These are phyloP conservation scores for Gorsachius goisagi DNA, from an alignment of 2,113 vertebrate species.

Conservation along the genomic window DNA sequence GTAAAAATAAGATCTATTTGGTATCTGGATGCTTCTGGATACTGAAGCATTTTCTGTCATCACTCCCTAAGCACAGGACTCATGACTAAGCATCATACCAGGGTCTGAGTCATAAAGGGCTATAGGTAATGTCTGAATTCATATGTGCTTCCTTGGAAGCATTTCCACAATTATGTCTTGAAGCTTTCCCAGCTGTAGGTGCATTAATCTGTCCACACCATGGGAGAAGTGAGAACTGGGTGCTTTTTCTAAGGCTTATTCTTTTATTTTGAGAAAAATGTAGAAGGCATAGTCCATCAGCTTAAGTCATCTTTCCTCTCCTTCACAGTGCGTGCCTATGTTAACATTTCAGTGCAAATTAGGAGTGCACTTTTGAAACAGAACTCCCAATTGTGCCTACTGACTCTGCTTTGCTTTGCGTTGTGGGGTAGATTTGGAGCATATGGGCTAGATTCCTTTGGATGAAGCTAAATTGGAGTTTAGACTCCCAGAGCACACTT, in stretches of 20 bases:
- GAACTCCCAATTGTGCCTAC: background rate
- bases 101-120: background rate
- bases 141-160: background rate
- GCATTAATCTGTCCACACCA: background rate
- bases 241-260: background rate
- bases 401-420: background rate
- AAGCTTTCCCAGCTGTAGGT: background rate
- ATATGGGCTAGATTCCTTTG: background rate
- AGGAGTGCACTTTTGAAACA: background rate
- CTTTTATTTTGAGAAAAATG: background rate
- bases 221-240: background rate
- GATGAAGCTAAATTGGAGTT: background rate
- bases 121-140: constrained; percentile 12
- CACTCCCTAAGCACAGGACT: background rate
- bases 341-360: background rate
- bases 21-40: constrained; percentile 22
- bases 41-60: background rate
- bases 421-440: background rate
- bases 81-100: background rate
- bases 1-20: background rate
- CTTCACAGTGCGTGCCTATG: background rate
- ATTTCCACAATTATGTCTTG: background rate
- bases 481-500: background rate
- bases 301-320: background rate
- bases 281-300: background rate